These are phyloP conservation scores for Colossoma macropomum DNA, from an alignment of 2,113 vertebrate species.

Conservation along the genomic window DNA sequence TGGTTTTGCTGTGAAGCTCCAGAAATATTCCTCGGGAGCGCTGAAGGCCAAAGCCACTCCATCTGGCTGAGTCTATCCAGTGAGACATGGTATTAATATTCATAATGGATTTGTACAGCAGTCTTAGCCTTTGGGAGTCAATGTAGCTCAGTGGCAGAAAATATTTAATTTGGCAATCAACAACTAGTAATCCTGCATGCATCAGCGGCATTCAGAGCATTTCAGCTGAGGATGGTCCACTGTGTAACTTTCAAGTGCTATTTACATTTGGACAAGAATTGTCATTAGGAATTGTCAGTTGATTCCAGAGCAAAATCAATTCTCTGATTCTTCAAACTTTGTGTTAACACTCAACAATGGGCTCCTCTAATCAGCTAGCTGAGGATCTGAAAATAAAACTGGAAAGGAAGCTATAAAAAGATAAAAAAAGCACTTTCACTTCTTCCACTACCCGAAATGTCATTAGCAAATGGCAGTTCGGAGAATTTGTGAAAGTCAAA, in stretches of 20 bases:
- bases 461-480: no score
- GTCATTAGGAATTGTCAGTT: no score
- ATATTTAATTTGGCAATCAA: slow-evolving; percentile 10
- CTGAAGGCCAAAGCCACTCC: slow-evolving; percentile 3
- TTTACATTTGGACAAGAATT: not conserved
- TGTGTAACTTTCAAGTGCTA: not conserved
- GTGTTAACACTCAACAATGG: no score
- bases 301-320: no score
- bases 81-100: not conserved
- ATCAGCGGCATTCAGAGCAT: not conserved
- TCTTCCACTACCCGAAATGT: no score
- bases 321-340: no score
- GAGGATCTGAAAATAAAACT: no score
- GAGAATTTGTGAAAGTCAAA: no score
- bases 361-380: no score
- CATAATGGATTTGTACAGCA: not conserved
- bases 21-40: not conserved
- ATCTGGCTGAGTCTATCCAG: not conserved
- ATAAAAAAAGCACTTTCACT: no score
- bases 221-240: not conserved
- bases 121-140: not conserved
- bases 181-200: not conserved
- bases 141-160: not conserved
- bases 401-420: no score
- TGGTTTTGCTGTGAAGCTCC: not conserved